Percentiles rank a stretch among this genome's conserved stretches.
Evolutionary conservation across 2,888 invertebrate genomes (phyloP).

Genomic region (Sarcophaga rosellei): DNA sequence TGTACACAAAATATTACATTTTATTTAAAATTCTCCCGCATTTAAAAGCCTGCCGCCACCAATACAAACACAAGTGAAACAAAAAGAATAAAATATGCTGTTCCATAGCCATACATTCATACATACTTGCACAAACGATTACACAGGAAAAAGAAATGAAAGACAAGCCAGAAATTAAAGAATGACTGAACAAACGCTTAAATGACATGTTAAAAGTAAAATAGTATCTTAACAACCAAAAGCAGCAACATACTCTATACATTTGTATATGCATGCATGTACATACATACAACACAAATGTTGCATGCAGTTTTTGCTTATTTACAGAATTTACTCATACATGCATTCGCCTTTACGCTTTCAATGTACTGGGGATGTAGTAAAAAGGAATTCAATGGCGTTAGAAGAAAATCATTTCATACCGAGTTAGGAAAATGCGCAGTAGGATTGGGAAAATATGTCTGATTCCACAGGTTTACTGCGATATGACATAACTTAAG

Average conservation of each 20-base stretch:
- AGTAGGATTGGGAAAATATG: no score
- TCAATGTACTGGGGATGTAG: no score
- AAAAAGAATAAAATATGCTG: conserved; percentile 19
- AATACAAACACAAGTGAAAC: conserved; percentile 6
- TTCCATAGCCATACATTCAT: conserved; percentile 8
- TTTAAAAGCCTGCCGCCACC: conserved; percentile 51
- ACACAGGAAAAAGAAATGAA: background rate
- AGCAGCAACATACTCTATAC: background rate
- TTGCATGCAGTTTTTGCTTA: conserved; percentile 49
- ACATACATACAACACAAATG: conserved; percentile 30
- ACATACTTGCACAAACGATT: background rate
- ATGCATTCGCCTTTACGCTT: no score
- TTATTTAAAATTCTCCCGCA: conserved; percentile 62
- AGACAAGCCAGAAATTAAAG: conserved; percentile 3
- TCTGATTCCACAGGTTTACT: no score
- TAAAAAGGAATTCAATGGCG: no score
- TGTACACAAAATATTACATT: conserved; percentile 62
- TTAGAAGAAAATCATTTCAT: no score
- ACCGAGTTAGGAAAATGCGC: no score
- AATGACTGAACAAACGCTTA: background rate
- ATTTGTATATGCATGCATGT: background rate
- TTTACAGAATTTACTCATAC: background rate
- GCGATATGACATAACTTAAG: no score
- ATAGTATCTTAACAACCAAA: conserved; percentile 32
- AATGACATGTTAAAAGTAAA: conserved; percentile 26